Evolutionary conservation across 2,888 invertebrate genomes (phyloP), one percentile per base, ranked within the genome.

Genomic region (Hydrotaea cyrtoneurina): DNA sequence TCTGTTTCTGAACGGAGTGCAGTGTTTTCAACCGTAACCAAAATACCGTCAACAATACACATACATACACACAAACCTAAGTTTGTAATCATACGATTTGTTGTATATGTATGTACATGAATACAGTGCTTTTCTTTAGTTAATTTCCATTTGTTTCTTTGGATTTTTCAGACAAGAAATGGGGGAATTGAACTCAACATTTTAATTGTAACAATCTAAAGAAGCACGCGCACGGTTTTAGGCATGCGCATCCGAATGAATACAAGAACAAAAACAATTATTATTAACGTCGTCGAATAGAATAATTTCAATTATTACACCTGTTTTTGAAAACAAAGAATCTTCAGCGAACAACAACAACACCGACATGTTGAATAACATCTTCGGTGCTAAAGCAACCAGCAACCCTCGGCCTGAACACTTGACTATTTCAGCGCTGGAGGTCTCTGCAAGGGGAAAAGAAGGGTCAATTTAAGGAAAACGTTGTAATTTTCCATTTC

Each of bases 251-350:
- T 74, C 85, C 79, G 80, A 85, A 79, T 85, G 82, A 74, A 74
- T 53, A 82, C 79, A 77, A 59, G 53, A 78, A 39, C 62, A 31
- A 62, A 50, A 62, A 31, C 17, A 75, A 78, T 82, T 79, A 77
- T 82, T 82, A 85, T 82, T 77, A 80, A 69, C 85, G 89, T 88
- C 90, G 31, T 90, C 88, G 31, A 31, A 88, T 88, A 89, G 87
- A 87, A 88, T 88, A 87, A 89, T 89, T 91, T 89, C 91, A 91
- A 91, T 91, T 91, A 91, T 91, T 91, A 91, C 91, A 91, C 91
- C 91, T 91, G 91, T 85, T 82, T 69, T 66, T 19, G 43, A 75
- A 76, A 78, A 23, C 53, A 55, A 43, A 66, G 59, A 79, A 74
- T 66, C 73, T 72, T 59, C 72, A 64, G 43, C 21, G 64, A 26